These are phyloP conservation scores for Coilia nasus DNA, from an alignment of 2,797 vertebrate species.

Conservation along the genomic window DNA sequence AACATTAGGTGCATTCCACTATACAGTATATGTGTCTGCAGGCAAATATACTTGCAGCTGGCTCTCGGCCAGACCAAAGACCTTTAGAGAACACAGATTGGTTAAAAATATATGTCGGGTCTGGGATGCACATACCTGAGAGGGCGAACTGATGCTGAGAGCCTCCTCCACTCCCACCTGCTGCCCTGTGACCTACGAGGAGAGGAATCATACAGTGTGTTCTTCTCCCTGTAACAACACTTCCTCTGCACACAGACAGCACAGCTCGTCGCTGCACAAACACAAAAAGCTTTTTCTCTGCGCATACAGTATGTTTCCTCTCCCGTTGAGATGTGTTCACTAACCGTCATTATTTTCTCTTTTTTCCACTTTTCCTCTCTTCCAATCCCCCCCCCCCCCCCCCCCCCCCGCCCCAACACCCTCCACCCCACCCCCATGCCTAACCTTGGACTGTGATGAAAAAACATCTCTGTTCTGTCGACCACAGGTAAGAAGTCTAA, in stretches of 20 bases:
- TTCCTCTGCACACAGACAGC: background rate
- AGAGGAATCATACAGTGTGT: background rate
- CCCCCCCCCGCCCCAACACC: background rate
- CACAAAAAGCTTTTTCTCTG: background rate
- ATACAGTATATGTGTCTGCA: background rate
- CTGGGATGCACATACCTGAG: background rate
- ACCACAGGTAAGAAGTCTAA: constrained; percentile 56
- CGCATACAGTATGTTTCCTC: background rate
- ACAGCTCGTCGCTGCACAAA: background rate
- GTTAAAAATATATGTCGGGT: background rate
- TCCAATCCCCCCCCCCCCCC: constrained; percentile 20
- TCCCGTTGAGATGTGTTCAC: constrained; percentile 2
- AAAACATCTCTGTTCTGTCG: constrained; percentile 40
- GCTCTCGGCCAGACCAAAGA: background rate
- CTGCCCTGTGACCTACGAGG: background rate
- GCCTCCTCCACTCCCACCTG: background rate
- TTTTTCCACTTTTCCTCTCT: constrained; percentile 38
- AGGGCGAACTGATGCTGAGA: background rate
- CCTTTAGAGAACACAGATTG: background rate
- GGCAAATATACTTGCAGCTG: background rate
- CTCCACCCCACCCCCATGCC: background rate
- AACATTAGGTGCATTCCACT: no score
- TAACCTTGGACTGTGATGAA: constrained; percentile 42
- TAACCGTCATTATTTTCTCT: constrained; percentile 42
- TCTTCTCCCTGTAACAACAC: background rate